A percentile compares a stretch with the other conserved stretches of the same genome.
Conservation (phyloP, 2,113 vertebrate species). For the Nothocercus julius region DNA sequence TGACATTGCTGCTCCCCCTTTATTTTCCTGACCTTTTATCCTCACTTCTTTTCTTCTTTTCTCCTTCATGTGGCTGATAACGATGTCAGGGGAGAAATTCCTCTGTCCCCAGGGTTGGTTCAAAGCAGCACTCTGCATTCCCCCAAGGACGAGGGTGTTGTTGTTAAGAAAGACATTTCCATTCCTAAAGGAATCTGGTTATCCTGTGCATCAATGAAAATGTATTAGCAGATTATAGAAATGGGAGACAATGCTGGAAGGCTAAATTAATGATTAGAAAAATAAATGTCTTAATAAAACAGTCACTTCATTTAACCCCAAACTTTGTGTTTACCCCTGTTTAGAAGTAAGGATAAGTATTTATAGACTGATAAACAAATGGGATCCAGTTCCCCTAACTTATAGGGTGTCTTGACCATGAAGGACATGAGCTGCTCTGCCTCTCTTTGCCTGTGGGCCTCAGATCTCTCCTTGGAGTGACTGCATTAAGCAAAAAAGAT, state of each 20-base stretch:
- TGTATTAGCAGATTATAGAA: neutral
- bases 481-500: neutral
- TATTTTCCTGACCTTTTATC: neutral
- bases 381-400: neutral
- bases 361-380: neutral
- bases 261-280: neutral
- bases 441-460: neutral
- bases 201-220: neutral
- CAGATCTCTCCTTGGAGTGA: neutral
- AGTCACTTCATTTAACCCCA: neutral
- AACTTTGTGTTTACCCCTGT: fast-evolving
- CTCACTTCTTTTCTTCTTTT: neutral
- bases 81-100: neutral
- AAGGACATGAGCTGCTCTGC: neutral
- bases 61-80: neutral
- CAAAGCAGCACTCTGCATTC: neutral
- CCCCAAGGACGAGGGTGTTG: fast-evolving
- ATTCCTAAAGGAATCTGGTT: neutral
- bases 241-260: neutral
- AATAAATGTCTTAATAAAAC: neutral
- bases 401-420: neutral
- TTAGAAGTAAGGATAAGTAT: neutral
- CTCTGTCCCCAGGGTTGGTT: neutral
- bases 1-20: neutral
- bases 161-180: neutral